phyloP scores from a whole-genome alignment of 2,888 invertebrate species.

The Meganola albula region DNA sequence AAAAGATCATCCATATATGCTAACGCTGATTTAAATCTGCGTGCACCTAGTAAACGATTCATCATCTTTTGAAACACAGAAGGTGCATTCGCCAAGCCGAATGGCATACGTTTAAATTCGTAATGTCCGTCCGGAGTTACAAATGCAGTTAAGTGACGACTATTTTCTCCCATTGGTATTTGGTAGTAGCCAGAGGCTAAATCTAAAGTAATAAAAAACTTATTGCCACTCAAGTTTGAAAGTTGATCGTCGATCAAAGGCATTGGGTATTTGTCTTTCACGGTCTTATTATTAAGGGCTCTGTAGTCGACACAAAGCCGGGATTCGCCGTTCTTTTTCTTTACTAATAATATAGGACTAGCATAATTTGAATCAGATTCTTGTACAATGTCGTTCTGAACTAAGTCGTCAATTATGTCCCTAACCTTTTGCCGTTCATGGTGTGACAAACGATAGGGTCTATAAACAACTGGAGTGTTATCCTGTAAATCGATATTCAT shows the following conservation, averaged over 20 bases:
- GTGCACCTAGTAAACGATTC: background rate
- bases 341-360: constrained; percentile 5
- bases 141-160: background rate
- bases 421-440: constrained; percentile 6
- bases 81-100: background rate
- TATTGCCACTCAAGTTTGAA: background rate
- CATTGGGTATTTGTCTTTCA: constrained; percentile 1
- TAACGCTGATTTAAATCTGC: background rate
- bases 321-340: constrained; percentile 1
- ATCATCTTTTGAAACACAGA: background rate
- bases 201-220: background rate
- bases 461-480: constrained; percentile 4
- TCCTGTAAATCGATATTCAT: too few species aligned
- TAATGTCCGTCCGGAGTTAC: constrained; percentile 5
- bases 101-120: constrained; percentile 1
- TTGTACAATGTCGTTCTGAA: constrained; percentile 2
- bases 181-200: background rate
- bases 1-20: background rate
- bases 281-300: background rate
- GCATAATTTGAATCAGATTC: constrained; percentile 6
- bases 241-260: background rate
- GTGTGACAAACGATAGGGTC: constrained; percentile 5
- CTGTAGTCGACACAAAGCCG: constrained; percentile 1
- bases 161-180: background rate
- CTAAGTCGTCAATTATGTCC: constrained; percentile 4